These are phyloP conservation scores for Oryzias sinensis DNA, from an alignment of 2,797 vertebrate genomes.

Conservation along the genomic window DNA sequence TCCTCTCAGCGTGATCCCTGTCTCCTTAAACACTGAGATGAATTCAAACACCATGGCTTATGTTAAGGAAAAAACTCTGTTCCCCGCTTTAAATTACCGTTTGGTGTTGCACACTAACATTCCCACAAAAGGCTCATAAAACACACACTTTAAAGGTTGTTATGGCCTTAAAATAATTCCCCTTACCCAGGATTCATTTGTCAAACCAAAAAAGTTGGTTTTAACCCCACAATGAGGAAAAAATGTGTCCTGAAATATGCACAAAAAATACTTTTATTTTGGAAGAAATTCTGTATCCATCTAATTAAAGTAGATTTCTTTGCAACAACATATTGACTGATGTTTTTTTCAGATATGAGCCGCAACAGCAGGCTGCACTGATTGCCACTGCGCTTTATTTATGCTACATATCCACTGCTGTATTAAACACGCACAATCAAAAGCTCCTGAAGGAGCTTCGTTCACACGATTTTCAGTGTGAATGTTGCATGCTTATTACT, in stretches of 20 bases:
- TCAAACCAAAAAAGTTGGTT: background rate
- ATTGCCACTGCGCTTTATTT: background rate
- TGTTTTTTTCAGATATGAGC: background rate
- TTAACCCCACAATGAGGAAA: background rate
- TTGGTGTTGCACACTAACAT: background rate
- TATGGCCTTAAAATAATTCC: too few species aligned
- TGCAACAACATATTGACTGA: background rate
- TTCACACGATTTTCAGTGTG: background rate
- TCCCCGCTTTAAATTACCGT: constrained; percentile 10
- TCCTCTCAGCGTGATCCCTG: background rate
- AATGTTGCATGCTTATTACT: background rate
- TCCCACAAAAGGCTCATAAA: background rate
- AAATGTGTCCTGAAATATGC: background rate
- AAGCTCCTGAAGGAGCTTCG: background rate
- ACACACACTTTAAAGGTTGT: background rate
- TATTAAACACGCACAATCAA: background rate
- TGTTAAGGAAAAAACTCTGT: constrained; percentile 9
- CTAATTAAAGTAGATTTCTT: background rate
- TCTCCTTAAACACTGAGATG: background rate
- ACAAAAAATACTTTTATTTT: background rate
- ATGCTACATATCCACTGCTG: background rate
- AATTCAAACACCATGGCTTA: constrained; percentile 8
- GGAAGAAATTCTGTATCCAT: background rate
- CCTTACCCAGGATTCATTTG: too few species aligned
- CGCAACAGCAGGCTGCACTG: too few species aligned